phyloP scores from a whole-genome alignment of 2,797 vertebrate species.

The Sebastiscus tertius region DNA sequence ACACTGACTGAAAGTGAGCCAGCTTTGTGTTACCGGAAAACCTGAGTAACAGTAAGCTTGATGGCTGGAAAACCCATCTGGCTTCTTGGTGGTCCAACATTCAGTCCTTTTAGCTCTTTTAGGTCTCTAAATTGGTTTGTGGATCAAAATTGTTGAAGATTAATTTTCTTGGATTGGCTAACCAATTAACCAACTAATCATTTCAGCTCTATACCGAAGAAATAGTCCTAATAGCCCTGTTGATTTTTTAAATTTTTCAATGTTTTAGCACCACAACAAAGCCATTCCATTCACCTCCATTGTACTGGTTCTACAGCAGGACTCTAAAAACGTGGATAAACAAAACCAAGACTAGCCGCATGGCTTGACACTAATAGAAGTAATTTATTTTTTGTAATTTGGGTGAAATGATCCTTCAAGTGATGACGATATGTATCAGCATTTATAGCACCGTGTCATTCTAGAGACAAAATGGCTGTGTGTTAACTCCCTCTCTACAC shows the following conservation, averaged over 20 bases:
- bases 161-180: background rate
- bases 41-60: background rate
- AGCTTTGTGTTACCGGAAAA: background rate
- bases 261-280: background rate
- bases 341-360: background rate
- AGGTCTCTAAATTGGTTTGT: background rate
- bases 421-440: background rate
- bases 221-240: background rate
- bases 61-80: background rate
- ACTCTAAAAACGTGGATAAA: background rate
- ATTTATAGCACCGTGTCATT: background rate
- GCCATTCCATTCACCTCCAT: background rate
- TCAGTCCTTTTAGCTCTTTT: background rate
- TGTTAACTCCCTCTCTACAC: constrained; percentile 17
- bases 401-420: constrained; percentile 22
- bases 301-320: background rate
- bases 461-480: background rate
- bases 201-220: background rate
- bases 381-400: constrained; percentile 4
- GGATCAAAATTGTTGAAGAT: background rate
- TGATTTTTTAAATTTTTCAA: background rate
- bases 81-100: background rate
- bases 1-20: background rate
- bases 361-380: background rate
- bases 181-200: background rate